Conservation (phyloP, 2,113 vertebrate genomes). For the Seriola quinqueradiata region DNA sequence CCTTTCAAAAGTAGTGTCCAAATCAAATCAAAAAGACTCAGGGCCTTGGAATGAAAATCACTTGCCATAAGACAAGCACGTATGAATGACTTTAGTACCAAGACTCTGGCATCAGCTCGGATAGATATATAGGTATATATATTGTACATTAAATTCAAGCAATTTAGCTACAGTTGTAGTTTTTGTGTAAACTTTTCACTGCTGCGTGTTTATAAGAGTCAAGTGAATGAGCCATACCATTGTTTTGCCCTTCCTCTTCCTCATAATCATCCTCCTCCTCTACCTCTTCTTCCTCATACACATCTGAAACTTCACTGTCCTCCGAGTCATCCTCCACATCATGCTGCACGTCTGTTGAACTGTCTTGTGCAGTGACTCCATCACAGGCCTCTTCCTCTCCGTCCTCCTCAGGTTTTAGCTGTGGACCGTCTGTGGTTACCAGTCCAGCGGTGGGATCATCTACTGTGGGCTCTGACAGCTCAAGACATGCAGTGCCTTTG, state of each 20-base stretch:
- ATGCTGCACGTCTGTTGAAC: neutral
- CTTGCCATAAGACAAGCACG: no score
- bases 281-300: conserved; percentile 68
- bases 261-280: conserved; percentile 62
- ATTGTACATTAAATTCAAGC: neutral
- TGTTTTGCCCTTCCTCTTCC: conserved; percentile 43
- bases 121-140: neutral
- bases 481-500: neutral
- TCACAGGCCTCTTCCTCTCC: neutral
- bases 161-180: neutral
- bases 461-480: neutral
- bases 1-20: no score
- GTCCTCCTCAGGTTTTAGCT: fast-evolving
- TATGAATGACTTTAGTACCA: no score
- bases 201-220: neutral
- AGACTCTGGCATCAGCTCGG: neutral
- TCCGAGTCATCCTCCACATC: conserved; percentile 58
- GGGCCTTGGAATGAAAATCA: no score
- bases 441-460: neutral
- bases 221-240: conserved; percentile 43
- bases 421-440: neutral
- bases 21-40: no score
- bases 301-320: conserved; percentile 75
- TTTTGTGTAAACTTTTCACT: neutral
- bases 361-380: neutral